A percentile compares a stretch with the other conserved stretches of the same genome.
Evolutionary conservation across 2,797 vertebrate genomes (phyloP).

Genomic region (Alcedo atthis): DNA sequence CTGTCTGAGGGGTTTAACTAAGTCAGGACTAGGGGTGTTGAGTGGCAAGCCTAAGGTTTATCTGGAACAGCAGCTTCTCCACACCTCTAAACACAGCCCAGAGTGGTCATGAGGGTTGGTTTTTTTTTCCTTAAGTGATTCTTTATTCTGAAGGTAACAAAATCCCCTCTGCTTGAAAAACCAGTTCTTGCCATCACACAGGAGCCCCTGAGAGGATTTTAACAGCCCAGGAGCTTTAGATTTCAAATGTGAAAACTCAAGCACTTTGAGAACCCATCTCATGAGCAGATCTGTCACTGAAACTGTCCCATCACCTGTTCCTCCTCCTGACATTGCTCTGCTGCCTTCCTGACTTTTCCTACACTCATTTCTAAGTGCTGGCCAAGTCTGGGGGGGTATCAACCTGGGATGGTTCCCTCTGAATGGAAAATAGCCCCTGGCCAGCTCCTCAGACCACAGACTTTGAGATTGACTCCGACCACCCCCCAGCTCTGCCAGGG

Average conservation of each 20-base stretch:
- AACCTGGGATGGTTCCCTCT: background rate
- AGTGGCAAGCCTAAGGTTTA: background rate
- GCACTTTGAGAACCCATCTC: background rate
- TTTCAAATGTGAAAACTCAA: background rate
- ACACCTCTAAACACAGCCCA: background rate
- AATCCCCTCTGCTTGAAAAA: background rate
- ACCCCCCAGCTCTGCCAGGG: too few species aligned
- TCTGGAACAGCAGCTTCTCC: background rate
- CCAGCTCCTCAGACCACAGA: rapidly evolving
- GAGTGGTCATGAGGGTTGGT: background rate
- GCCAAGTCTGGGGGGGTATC: background rate
- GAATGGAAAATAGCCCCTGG: background rate
- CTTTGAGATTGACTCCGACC: too few species aligned
- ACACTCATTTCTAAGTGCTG: background rate
- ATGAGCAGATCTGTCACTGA: background rate
- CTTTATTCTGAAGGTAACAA: background rate
- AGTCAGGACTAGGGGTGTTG: background rate
- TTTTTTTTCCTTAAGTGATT: background rate
- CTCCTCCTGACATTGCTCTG: background rate
- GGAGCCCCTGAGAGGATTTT: background rate
- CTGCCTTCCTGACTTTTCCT: background rate
- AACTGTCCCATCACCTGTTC: background rate
- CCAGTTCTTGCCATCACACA: background rate
- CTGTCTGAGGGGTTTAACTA: background rate
- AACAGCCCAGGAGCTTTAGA: background rate